Evolutionary conservation across 2,113 vertebrate species (phyloP).

Genomic region (Bufo bufo): DNA sequence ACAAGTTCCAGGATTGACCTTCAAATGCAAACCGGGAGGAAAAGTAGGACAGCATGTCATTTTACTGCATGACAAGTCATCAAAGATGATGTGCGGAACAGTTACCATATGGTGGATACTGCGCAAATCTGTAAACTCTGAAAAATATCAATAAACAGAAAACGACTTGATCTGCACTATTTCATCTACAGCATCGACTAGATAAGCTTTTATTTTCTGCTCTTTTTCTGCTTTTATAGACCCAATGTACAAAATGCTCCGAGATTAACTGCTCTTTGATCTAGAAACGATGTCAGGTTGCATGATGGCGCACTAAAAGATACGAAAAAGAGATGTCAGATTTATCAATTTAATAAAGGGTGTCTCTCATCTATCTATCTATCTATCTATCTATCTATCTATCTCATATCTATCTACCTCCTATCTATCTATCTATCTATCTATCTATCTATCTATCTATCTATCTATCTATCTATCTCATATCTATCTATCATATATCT

Average conservation of each 20-base stretch:
- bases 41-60: constrained; percentile 9
- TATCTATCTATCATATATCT: too few relatives aligned
- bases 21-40: constrained; percentile 5
- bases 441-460: too few relatives aligned
- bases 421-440: too few relatives aligned
- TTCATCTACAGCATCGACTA: neutral
- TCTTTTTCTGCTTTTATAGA: neutral
- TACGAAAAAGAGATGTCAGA: neutral
- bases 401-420: too few relatives aligned
- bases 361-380: too few relatives aligned
- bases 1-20: constrained; percentile 23
- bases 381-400: too few relatives aligned
- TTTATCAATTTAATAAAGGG: neutral
- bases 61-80: constrained; percentile 46
- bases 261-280: constrained; percentile 12
- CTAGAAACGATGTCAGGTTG: neutral
- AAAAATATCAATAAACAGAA: constrained; percentile 28
- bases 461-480: too few relatives aligned
- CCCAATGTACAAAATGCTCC: neutral
- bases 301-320: neutral
- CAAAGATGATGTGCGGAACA: constrained; percentile 28
- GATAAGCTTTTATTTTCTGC: neutral
- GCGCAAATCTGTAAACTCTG: constrained; percentile 26
- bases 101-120: constrained; percentile 1
- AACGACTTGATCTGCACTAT: constrained; percentile 32